These are phyloP conservation scores for Cephus pulcher DNA, from an alignment of 2,888 invertebrate genomes.

Conservation along the genomic window DNA sequence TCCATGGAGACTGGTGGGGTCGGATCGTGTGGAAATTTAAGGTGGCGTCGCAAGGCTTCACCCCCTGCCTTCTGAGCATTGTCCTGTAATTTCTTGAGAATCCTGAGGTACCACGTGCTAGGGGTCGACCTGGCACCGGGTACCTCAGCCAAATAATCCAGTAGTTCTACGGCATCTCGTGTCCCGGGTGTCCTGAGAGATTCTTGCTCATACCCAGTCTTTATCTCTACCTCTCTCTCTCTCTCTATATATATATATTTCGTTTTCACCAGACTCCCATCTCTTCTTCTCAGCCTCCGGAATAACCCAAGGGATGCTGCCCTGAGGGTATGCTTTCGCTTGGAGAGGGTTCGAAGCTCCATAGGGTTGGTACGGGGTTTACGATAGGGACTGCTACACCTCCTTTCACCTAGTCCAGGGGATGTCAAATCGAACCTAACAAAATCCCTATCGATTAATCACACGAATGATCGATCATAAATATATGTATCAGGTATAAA, in stretches of 20 bases:
- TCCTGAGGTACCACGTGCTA: not conserved
- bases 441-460: not conserved
- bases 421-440: constrained; percentile 13
- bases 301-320: not conserved
- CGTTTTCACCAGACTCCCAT: not conserved
- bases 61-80: not conserved
- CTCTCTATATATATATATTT: not conserved
- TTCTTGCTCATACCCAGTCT: not conserved
- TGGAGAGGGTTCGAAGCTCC: not conserved
- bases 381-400: constrained; percentile 14
- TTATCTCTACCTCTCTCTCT: not conserved
- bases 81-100: constrained; percentile 8
- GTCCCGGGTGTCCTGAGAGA: not conserved
- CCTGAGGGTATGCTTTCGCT: not conserved
- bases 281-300: not conserved
- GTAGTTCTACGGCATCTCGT: not conserved
- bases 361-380: constrained; percentile 8
- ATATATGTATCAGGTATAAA: no score
- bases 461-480: not conserved
- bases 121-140: not conserved
- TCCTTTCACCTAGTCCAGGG: constrained; percentile 18
- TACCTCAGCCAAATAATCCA: constrained; percentile 15
- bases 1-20: not conserved
- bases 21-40: not conserved
- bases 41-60: not conserved